A percentile compares a stretch with the other conserved stretches of the same genome.
Conservation (phyloP, 1,140 invertebrate species). For the Vanessa atalanta region DNA sequence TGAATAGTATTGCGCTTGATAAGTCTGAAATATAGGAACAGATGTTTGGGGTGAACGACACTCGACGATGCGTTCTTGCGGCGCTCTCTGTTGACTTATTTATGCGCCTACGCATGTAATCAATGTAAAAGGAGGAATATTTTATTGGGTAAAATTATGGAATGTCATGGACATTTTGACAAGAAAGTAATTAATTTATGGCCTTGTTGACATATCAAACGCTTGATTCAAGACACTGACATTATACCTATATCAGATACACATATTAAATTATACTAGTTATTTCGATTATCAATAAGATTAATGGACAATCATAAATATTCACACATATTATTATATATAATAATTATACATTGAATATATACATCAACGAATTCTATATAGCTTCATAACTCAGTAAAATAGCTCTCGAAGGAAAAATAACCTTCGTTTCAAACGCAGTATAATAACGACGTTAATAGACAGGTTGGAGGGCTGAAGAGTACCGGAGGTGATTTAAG, state of each 20-base stretch:
- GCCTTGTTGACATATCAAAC: slow-evolving; percentile 11
- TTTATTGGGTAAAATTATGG: slow-evolving; percentile 40
- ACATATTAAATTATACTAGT: not conserved
- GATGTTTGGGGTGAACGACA: slow-evolving; percentile 75
- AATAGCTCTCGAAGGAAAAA: not conserved
- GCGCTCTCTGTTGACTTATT: slow-evolving; percentile 59
- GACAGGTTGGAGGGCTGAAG: slow-evolving; percentile 49
- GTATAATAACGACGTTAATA: slow-evolving; percentile 50
- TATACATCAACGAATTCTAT: not conserved
- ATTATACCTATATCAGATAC: not conserved
- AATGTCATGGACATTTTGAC: slow-evolving; percentile 29
- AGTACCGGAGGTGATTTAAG: slow-evolving; percentile 71
- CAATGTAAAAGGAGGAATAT: slow-evolving; percentile 42
- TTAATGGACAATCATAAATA: not conserved
- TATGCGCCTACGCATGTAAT: slow-evolving; percentile 61
- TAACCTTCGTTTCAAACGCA: slow-evolving; percentile 14
- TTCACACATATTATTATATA: not conserved
- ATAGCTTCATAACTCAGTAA: not conserved
- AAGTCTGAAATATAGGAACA: slow-evolving; percentile 74
- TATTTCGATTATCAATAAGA: not conserved
- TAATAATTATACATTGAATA: slow-evolving; percentile 1
- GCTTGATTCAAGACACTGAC: not conserved
- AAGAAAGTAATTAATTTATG: slow-evolving; percentile 30
- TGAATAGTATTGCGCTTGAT: slow-evolving; percentile 58
- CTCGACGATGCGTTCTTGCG: slow-evolving; percentile 42